Evolutionary conservation across 1,140 invertebrate genomes (phyloP).

Genomic region (Drosophila kepulauana): DNA sequence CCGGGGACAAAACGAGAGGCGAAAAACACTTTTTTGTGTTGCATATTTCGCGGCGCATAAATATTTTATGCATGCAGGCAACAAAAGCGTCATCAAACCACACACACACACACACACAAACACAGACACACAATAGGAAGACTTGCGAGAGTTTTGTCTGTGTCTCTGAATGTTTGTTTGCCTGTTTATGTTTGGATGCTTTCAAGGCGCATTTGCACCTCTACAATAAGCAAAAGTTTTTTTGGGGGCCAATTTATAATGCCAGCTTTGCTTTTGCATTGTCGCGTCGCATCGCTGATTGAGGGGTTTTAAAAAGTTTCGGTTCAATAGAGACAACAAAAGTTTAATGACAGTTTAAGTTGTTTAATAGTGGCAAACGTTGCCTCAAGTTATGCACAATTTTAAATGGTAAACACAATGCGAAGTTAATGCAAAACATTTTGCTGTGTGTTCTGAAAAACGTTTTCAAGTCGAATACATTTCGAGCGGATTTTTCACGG

Average conservation of each 20-base stretch:
- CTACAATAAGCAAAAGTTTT: conserved; percentile 59
- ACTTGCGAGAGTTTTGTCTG: conserved; percentile 20
- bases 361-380: conserved; percentile 58
- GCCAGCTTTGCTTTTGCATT: conserved; percentile 33
- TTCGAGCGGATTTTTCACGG: background rate
- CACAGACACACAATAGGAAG: conserved; percentile 38
- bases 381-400: conserved; percentile 25
- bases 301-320: conserved; percentile 46
- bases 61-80: conserved; percentile 79
- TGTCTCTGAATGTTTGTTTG: background rate
- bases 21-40: conserved; percentile 63
- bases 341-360: conserved; percentile 85
- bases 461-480: background rate
- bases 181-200: conserved; percentile 13
- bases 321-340: conserved; percentile 66
- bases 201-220: conserved; percentile 72
- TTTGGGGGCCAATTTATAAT: conserved; percentile 62
- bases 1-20: conserved; percentile 25
- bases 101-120: conserved; percentile 50
- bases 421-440: conserved; percentile 7
- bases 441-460: background rate
- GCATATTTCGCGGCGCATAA: conserved; percentile 79
- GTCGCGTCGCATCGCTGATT: conserved; percentile 34
- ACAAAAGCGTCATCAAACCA: conserved; percentile 70
- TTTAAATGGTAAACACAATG: conserved; percentile 46